Conservation (phyloP, 2,888 invertebrate species). For the Seira musarum region DNA sequence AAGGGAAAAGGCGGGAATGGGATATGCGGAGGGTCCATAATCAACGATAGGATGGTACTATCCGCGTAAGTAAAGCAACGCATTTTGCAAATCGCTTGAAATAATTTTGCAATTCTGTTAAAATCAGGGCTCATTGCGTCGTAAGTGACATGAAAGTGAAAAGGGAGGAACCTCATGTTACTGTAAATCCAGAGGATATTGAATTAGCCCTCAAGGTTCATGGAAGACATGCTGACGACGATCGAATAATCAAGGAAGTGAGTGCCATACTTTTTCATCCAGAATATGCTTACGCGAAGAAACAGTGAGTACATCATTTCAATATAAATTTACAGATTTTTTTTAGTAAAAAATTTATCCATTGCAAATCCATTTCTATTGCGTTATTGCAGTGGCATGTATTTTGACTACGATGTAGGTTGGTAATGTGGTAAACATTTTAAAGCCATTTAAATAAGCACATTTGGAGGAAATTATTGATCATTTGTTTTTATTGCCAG, state of each 20-base stretch:
- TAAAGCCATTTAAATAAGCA: too few relatives aligned
- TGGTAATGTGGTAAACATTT: too few relatives aligned
- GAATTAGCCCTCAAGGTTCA: slow-evolving; percentile 18
- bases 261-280: slow-evolving; percentile 28
- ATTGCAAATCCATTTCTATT: not conserved
- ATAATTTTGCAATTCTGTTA: not conserved
- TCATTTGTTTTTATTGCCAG: slow-evolving; percentile 8
- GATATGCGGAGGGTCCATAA: slow-evolving; percentile 27
- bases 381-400: too few relatives aligned
- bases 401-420: slow-evolving; percentile 31
- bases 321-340: not conserved
- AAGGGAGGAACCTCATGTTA: not conserved
- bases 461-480: not conserved
- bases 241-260: not conserved
- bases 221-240: not conserved
- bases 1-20: not conserved
- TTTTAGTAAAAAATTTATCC: not conserved
- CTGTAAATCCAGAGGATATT: slow-evolving; percentile 7
- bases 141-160: not conserved
- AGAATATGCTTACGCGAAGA: not conserved
- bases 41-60: slow-evolving; percentile 27
- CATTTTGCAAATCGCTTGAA: not conserved
- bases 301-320: not conserved
- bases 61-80: slow-evolving; percentile 31
- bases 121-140: slow-evolving; percentile 42